These are phyloP conservation scores for Otocyon megalotis DNA, from an alignment of 2,113 vertebrate species.

Conservation along the genomic window DNA sequence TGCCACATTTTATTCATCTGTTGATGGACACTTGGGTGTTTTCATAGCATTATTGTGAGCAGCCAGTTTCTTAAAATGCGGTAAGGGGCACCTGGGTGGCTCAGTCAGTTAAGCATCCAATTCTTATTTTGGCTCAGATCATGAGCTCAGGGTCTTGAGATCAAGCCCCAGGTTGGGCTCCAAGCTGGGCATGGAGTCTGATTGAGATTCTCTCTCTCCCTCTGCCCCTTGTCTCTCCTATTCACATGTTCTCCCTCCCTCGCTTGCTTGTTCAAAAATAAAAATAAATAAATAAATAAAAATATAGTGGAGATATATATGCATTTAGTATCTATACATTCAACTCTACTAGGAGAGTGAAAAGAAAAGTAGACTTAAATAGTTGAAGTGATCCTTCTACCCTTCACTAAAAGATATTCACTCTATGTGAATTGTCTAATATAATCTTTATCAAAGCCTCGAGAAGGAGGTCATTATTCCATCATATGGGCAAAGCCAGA, in stretches of 20 bases:
- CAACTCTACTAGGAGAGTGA: not conserved
- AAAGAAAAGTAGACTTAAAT: constrained; percentile 52
- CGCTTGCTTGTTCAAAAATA: not conserved
- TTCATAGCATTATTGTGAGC: not conserved
- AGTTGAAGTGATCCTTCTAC: not conserved
- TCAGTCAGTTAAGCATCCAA: not conserved
- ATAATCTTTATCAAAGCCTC: not conserved
- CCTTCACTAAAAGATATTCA: not conserved
- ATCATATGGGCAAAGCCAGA: not conserved
- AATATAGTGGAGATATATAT: not conserved
- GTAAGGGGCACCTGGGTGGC: not conserved
- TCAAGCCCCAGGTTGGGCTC: not conserved
- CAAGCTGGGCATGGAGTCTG: not conserved
- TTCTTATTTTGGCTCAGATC: not conserved
- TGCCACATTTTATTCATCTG: not conserved
- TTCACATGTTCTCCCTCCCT: not conserved
- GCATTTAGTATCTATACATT: not conserved
- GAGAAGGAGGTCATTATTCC: not conserved
- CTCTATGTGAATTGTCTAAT: not conserved
- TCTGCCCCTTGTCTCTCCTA: not conserved
- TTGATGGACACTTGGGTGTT: not conserved
- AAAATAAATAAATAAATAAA: not conserved
- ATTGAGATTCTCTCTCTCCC: not conserved
- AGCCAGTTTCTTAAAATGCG: not conserved
- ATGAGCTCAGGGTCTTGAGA: not conserved